These are phyloP conservation scores for Acleris cristana DNA, from an alignment of 2,888 invertebrate genomes.

Conservation along the genomic window DNA sequence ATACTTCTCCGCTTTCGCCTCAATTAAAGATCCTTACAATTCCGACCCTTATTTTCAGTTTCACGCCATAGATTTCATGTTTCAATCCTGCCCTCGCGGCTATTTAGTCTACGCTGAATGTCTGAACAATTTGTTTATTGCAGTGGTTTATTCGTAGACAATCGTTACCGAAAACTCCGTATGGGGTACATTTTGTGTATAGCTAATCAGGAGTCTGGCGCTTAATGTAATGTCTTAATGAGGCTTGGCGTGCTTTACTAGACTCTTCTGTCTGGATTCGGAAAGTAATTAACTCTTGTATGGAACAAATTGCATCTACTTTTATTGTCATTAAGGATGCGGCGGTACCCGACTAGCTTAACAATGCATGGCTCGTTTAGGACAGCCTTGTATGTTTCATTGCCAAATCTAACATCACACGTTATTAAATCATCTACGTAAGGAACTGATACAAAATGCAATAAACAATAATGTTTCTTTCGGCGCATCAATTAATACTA, in stretches of 20 bases:
- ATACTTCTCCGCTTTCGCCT: conserved; percentile 50
- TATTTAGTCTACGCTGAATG: not conserved
- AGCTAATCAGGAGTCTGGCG: no score
- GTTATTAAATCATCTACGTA: conserved; percentile 16
- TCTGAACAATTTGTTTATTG: conserved; percentile 12
- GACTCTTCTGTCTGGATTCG: conserved; percentile 3
- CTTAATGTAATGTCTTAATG: no score
- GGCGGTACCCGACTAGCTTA: conserved; percentile 19
- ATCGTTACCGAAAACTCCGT: no score
- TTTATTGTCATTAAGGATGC: conserved; percentile 8
- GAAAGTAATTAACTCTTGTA: conserved; percentile 2
- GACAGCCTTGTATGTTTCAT: conserved; percentile 18
- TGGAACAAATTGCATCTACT: conserved; percentile 14
- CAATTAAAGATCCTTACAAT: conserved; percentile 40
- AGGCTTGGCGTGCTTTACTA: not conserved
- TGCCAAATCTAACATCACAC: conserved; percentile 22
- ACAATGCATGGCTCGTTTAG: conserved; percentile 12
- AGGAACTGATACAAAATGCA: not conserved
- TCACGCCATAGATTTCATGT: conserved; percentile 33
- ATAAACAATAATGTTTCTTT: no score
- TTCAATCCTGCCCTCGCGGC: conserved; percentile 22
- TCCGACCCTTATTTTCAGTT: conserved; percentile 35
- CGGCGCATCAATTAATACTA: no score
- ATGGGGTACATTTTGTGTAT: no score
- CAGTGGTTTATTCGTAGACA: not conserved